Conservation (phyloP, 30 jellyfish, hydroid and myxozoan species). For the Chrysaora quinquecirrha region DNA sequence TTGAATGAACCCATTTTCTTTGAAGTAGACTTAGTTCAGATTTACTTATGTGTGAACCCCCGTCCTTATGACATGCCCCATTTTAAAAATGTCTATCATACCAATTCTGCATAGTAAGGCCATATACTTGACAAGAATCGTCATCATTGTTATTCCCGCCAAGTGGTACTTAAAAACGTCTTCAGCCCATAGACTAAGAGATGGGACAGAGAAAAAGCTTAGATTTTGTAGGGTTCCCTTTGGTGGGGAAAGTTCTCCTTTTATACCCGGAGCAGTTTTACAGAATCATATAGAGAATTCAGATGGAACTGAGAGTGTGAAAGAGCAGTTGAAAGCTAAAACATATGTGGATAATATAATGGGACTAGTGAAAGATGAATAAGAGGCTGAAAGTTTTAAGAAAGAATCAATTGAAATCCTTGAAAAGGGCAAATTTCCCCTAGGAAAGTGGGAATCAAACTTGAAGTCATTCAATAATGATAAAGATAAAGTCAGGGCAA, state of each 20-base stretch:
- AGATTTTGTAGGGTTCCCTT: slow-evolving; percentile 5
- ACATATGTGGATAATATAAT: slow-evolving; percentile 4
- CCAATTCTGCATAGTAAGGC: no score
- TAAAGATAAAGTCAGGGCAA: background rate
- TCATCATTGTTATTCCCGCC: no score
- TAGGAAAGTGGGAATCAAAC: slow-evolving; percentile 11
- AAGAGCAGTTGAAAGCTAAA: slow-evolving; percentile 3
- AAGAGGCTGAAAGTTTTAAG: background rate
- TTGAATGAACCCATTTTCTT: no score
- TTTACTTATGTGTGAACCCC: no score
- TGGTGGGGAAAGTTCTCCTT: no score
- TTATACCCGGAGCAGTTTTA: slow-evolving; percentile 8
- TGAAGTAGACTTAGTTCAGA: no score
- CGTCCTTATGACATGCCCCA: no score
- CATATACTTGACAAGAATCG: no score
- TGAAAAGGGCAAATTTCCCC: background rate
- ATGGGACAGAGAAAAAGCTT: background rate
- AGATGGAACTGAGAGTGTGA: background rate
- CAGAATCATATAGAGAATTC: background rate
- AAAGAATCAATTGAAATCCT: background rate
- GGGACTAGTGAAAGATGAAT: slow-evolving; percentile 8
- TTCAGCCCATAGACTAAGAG: no score
- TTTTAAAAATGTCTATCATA: no score
- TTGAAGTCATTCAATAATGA: background rate
- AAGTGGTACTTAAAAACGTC: no score